A percentile compares a stretch with the other conserved stretches of the same genome.
phyloP scores from a whole-genome alignment of 2,113 vertebrate species.

The Chionis minor region DNA sequence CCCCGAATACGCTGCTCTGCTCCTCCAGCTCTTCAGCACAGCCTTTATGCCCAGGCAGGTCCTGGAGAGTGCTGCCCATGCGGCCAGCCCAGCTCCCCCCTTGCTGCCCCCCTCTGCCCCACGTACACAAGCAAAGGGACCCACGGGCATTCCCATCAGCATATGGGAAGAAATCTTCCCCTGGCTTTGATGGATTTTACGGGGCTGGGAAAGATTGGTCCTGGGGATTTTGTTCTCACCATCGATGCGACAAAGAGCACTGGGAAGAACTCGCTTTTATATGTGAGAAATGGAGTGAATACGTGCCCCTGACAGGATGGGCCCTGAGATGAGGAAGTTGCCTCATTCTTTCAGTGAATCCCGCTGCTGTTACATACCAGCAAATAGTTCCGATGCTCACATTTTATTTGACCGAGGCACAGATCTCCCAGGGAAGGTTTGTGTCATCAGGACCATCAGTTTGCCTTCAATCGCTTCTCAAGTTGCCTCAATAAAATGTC shows the following conservation, averaged over 20 bases:
- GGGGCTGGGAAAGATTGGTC: not conserved
- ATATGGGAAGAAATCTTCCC: not conserved
- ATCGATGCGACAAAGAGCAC: not conserved
- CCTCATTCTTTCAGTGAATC: not conserved
- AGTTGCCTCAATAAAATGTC: not conserved
- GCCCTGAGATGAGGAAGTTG: not conserved
- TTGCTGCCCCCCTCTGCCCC: not conserved
- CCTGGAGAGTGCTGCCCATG: not conserved
- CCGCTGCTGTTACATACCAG: not conserved
- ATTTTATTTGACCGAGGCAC: not conserved
- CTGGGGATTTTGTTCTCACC: not conserved
- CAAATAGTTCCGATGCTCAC: not conserved
- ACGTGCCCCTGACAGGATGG: not conserved
- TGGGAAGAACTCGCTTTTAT: not conserved
- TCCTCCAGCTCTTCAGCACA: not conserved
- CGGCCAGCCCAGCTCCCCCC: not conserved
- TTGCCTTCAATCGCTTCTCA: not conserved
- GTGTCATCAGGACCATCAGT: not conserved
- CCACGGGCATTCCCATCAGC: fast-evolving
- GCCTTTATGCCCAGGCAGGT: not conserved
- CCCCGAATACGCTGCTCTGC: not conserved
- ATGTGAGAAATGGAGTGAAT: not conserved
- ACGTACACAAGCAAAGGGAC: fast-evolving
- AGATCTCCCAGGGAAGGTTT: not conserved
- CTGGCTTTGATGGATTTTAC: not conserved